Evolutionary conservation across 2,888 invertebrate genomes (phyloP).

Genomic region (Barypeithes pellucidus): DNA sequence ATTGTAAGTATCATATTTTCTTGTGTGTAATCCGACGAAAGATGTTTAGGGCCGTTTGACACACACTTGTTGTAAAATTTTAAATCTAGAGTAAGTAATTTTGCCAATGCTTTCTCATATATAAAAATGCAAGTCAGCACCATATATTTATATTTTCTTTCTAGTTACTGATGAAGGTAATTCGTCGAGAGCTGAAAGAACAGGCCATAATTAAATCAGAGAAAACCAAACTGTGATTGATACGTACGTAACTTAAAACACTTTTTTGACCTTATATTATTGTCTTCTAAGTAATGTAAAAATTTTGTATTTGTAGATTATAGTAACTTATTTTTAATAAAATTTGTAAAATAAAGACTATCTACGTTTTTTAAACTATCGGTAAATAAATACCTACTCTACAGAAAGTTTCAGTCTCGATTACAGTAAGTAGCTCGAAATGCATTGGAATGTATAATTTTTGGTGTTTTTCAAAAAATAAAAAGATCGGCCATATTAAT

Average conservation of each 20-base stretch:
- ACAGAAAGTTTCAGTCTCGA: too few species aligned
- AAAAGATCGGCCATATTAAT: not conserved
- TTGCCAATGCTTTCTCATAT: not conserved
- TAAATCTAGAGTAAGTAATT: too few species aligned
- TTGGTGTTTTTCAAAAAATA: not conserved
- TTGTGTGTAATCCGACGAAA: not conserved
- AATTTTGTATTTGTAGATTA: not conserved
- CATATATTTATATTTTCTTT: not conserved
- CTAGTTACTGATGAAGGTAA: not conserved
- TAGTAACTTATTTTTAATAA: slow-evolving; percentile 21
- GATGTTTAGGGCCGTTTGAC: not conserved
- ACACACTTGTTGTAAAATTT: not conserved
- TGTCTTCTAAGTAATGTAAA: not conserved
- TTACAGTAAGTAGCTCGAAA: too few species aligned
- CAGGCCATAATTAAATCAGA: slow-evolving; percentile 10
- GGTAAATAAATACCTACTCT: too few species aligned
- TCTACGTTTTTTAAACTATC: too few species aligned
- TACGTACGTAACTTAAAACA: not conserved
- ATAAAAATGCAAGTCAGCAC: not conserved
- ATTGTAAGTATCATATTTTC: slow-evolving; percentile 24
- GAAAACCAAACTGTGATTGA: not conserved
- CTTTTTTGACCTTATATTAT: too few species aligned
- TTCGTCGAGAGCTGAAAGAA: not conserved
- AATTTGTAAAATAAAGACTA: too few species aligned
- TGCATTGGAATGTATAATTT: not conserved